A percentile compares a stretch with the other conserved stretches of the same genome.
Evolutionary conservation across 2,888 invertebrate genomes (phyloP).

Genomic region (Synergus japonicus): DNA sequence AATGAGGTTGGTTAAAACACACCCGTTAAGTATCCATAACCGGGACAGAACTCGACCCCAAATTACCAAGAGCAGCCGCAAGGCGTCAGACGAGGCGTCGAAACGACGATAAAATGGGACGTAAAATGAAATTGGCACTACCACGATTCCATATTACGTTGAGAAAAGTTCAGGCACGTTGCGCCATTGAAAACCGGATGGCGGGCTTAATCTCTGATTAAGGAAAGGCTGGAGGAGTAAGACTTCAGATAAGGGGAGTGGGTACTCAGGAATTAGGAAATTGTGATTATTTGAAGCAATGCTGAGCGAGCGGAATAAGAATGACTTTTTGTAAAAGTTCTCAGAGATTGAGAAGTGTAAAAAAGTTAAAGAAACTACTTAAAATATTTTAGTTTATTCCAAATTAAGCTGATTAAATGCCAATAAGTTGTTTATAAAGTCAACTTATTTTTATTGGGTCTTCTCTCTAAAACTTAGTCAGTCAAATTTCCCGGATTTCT

Average conservation of each 20-base stretch:
- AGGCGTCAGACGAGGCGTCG: slow-evolving; percentile 42
- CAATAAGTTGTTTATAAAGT: no score
- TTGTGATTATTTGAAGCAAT: not conserved
- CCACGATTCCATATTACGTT: slow-evolving; percentile 19
- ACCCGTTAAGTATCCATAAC: slow-evolving; percentile 45
- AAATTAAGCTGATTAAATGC: no score
- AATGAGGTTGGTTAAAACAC: slow-evolving; percentile 38
- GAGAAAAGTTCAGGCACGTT: slow-evolving; percentile 26
- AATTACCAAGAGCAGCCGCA: slow-evolving; percentile 7
- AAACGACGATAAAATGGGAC: slow-evolving; percentile 45
- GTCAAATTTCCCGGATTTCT: not conserved
- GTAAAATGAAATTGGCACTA: slow-evolving; percentile 49
- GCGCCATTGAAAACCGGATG: slow-evolving; percentile 14
- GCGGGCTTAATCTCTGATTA: slow-evolving; percentile 17
- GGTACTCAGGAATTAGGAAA: not conserved
- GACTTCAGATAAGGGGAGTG: not conserved
- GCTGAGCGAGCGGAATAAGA: slow-evolving; percentile 14
- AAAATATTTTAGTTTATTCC: no score
- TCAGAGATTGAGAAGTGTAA: not conserved
- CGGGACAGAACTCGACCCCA: slow-evolving; percentile 39
- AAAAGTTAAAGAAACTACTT: not conserved
- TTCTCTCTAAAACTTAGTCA: no score
- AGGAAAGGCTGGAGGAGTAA: not conserved
- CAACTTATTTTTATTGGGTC: no score
- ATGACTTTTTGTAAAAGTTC: not conserved